phyloP scores from a whole-genome alignment of 2,888 invertebrate genomes.

The Molanna angustata region DNA sequence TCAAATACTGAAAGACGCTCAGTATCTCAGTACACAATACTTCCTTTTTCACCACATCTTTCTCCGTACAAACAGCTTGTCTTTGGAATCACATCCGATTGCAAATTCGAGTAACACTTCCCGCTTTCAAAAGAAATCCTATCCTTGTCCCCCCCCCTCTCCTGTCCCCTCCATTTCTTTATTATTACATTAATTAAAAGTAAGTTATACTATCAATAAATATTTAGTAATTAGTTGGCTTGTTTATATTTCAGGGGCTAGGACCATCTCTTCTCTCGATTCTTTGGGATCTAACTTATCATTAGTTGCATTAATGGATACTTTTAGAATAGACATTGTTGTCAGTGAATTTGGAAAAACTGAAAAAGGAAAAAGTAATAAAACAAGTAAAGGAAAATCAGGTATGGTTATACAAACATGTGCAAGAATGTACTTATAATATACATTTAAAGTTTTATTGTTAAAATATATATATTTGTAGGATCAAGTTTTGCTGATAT shows the following conservation, averaged over 20 bases:
- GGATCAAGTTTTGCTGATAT: conserved; percentile 45
- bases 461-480: neutral
- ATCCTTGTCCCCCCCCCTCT: too few species aligned
- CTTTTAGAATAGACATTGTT: conserved; percentile 89
- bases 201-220: too few species aligned
- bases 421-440: neutral
- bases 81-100: too few species aligned
- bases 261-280: conserved; percentile 70
- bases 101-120: too few species aligned
- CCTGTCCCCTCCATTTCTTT: too few species aligned
- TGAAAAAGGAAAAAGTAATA: conserved; percentile 57
- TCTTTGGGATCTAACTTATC: conserved; percentile 86
- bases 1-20: too few species aligned
- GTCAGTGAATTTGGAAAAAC: conserved; percentile 80
- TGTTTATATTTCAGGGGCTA: conserved; percentile 46
- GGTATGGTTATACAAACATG: conserved; percentile 23
- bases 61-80: too few species aligned
- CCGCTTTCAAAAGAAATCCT: too few species aligned
- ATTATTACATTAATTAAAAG: too few species aligned
- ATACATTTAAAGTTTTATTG: neutral
- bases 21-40: too few species aligned
- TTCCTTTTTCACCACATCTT: too few species aligned
- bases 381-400: conserved; percentile 42
- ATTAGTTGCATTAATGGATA: conserved; percentile 79
- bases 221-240: too few species aligned